These are phyloP conservation scores for Idris sp. DNA, from an alignment of 1,140 invertebrate genomes.

Conservation along the genomic window DNA sequence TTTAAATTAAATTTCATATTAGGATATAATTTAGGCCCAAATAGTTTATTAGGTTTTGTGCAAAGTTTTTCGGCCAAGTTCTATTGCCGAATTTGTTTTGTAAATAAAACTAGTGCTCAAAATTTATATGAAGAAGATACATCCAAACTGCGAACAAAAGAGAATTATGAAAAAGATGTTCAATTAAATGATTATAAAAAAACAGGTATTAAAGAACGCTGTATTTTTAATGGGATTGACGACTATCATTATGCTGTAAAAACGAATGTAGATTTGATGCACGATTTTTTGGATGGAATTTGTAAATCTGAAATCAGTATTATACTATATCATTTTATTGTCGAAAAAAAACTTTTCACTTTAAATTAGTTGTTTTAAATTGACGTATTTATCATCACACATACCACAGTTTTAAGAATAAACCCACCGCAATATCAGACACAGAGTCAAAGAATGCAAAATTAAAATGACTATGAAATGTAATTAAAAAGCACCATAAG, in stretches of 20 bases:
- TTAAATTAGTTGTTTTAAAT: constrained; percentile 22
- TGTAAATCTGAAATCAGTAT: constrained; percentile 16
- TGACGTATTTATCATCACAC: constrained; percentile 10
- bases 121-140: neutral
- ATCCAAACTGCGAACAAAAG: neutral
- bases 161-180: neutral
- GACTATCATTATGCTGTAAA: constrained; percentile 14
- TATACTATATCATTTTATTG: constrained; percentile 16
- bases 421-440: constrained; percentile 2
- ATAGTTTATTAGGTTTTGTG: constrained; percentile 1
- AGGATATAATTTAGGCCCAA: constrained; percentile 2
- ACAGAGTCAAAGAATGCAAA: constrained; percentile 8
- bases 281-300: constrained; percentile 24
- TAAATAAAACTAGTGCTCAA: neutral
- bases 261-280: constrained; percentile 16
- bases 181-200: neutral
- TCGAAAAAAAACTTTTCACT: constrained; percentile 2
- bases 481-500: constrained; percentile 18
- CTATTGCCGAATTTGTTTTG: constrained; percentile 1
- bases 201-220: constrained; percentile 1
- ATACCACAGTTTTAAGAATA: constrained; percentile 23
- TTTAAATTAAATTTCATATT: neutral
- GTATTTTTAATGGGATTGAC: constrained; percentile 7
- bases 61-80: neutral
- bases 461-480: constrained; percentile 21